A percentile compares a stretch with the other conserved stretches of the same genome.
phyloP scores from a whole-genome alignment of 1,140 invertebrate genomes.

The Drosophila pseudoananassae region DNA sequence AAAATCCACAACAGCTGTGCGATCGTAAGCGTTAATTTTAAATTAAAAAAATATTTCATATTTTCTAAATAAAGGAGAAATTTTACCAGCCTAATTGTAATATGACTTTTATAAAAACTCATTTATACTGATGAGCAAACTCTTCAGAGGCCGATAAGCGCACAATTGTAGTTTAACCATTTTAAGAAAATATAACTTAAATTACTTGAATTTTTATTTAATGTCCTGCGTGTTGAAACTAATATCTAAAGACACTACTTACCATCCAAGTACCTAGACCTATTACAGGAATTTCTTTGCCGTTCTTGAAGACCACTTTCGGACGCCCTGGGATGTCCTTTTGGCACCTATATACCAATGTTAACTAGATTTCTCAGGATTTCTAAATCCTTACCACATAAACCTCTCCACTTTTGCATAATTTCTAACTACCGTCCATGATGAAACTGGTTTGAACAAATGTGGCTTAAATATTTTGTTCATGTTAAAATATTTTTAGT shows the following conservation, averaged over 20 bases:
- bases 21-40: constrained; percentile 33
- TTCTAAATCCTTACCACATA: constrained; percentile 32
- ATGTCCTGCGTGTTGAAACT: not conserved
- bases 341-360: constrained; percentile 18
- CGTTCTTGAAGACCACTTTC: constrained; percentile 31
- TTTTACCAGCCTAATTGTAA: not conserved
- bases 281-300: constrained; percentile 46
- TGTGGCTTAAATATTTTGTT: constrained; percentile 1
- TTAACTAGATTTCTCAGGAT: not conserved
- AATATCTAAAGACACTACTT: constrained; percentile 1
- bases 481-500: constrained; percentile 6
- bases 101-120: not conserved
- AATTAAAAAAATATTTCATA: not conserved
- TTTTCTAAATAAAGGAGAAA: too few relatives aligned
- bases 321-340: constrained; percentile 12
- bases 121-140: not conserved
- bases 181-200: not conserved
- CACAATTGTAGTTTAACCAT: constrained; percentile 19
- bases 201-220: not conserved
- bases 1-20: constrained; percentile 14
- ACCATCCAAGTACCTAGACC: constrained; percentile 62
- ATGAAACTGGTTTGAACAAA: not conserved
- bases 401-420: constrained; percentile 21
- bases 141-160: constrained; percentile 11
- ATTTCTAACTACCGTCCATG: not conserved